Evolutionary conservation across 2,888 invertebrate species (phyloP), one percentile per base, ranked within the genome.

Genomic region (Gymnosoma rotundatum): DNA sequence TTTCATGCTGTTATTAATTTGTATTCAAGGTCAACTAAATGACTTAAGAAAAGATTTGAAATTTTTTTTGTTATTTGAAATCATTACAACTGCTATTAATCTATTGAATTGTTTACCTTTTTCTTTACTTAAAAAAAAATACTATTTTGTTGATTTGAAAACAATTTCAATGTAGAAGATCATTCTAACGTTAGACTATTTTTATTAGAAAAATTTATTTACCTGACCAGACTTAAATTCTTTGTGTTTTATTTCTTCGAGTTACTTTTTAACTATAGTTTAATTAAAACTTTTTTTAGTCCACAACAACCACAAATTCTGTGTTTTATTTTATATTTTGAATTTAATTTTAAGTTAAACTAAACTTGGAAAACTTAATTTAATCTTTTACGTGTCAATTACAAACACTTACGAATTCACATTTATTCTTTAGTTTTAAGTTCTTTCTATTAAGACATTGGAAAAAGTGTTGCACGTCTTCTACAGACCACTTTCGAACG

Each of bases 351-450:
- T 25, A 56, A 56, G 54, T 56, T 36, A 56, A 70, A 60, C 36
- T 32, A 60, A 69, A 42, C 58, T 50, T n/a, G 54, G 63, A 61
- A 83, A 83, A 80, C 76, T 80, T 76, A 76, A 83, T 83, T 83
- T 80, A 79, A 83, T 83, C 67, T 79, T 80, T 80, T 83, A 83
- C 76, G 80, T 83, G 83, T 83, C 80, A 80, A 80, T 83, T 83
- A 75, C 75, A 66, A 83, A 75, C 74, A 83, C 75, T 64, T 79
- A 56, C 21, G 60, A 10, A 50, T 58, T 48, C 42, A 52, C 50
- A 52, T 72, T 61, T 45, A 1, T 60, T 60, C 21, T 54, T 72
- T 9, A 38, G 63, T 50, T 75, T 70, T 8, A 8, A 7, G 2
- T 4, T 42, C 32, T 36, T 9, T 63, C 54, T 32, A 48, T 70